Conservation (phyloP, 1,140 invertebrate genomes). For the Protaetia brevitarsis region DNA sequence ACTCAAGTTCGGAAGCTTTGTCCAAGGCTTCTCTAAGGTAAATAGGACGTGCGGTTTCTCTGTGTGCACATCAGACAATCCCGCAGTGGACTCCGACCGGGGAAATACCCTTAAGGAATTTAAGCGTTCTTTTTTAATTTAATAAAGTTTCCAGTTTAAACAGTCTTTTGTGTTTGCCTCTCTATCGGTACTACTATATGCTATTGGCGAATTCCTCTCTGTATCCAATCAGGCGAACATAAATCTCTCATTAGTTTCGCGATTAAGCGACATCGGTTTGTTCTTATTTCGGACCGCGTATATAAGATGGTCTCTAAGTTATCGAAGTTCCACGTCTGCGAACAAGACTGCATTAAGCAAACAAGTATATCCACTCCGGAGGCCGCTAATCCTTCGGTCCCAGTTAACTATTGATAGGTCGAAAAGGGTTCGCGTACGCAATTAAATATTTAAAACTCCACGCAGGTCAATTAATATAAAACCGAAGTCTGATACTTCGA, state of each 20-base stretch:
- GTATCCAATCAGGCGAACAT: background rate
- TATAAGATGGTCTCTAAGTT: conserved; percentile 38
- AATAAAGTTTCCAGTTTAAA: too few species aligned
- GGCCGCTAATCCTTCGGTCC: conserved; percentile 41
- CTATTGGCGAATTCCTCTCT: too few species aligned
- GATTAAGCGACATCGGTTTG: conserved; percentile 20
- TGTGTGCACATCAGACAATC: too few species aligned
- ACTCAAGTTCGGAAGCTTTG: conserved; percentile 33
- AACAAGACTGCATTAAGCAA: conserved; percentile 44
- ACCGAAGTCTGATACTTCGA: conserved; percentile 25
- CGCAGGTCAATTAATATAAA: conserved; percentile 34
- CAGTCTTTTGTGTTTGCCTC: too few species aligned
- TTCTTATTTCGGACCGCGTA: conserved; percentile 20
- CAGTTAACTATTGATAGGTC: conserved; percentile 32
- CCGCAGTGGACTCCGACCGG: too few species aligned
- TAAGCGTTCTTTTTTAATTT: background rate
- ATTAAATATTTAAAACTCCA: conserved; percentile 36
- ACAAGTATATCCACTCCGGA: conserved; percentile 47
- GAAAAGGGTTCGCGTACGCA: conserved; percentile 27
- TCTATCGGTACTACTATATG: too few species aligned
- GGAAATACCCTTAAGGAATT: too few species aligned
- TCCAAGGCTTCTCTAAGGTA: conserved; percentile 31
- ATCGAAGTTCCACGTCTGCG: conserved; percentile 44
- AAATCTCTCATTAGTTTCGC: conserved; percentile 12
- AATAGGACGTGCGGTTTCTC: conserved; percentile 33